phyloP scores from a whole-genome alignment of 1,140 invertebrate species.

The Metaphire vulgaris region DNA sequence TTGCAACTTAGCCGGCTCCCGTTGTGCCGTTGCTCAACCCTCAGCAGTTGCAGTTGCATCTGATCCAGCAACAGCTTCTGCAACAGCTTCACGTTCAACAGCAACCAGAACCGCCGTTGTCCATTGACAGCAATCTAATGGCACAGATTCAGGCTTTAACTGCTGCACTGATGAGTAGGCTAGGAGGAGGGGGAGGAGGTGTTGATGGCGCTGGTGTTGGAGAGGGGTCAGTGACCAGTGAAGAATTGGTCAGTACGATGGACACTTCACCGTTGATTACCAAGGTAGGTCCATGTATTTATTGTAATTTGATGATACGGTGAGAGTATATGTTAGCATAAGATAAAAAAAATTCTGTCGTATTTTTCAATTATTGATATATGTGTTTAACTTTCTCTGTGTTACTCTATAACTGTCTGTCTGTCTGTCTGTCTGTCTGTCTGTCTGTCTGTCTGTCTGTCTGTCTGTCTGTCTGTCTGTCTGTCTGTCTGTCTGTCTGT shows the following conservation, averaged over 20 bases:
- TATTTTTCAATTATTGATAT: no score
- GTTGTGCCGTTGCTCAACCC: conserved; percentile 44
- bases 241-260: neutral
- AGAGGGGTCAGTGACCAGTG: neutral
- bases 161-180: conserved; percentile 40
- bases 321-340: no score
- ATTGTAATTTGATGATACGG: no score
- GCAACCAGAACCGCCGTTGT: conserved; percentile 32
- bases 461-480: conserved; percentile 31
- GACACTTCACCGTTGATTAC: neutral
- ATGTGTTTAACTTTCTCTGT: no score
- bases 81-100: conserved; percentile 45
- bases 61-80: conserved; percentile 48
- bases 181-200: neutral
- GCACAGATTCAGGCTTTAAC: conserved; percentile 51
- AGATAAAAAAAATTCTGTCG: no score
- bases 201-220: no score
- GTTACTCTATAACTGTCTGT: conserved; percentile 29
- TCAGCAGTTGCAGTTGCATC: conserved; percentile 47
- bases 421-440: conserved; percentile 21
- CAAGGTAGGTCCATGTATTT: no score
- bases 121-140: conserved; percentile 48
- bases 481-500: conserved; percentile 33
- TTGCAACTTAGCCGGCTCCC: no score
- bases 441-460: conserved; percentile 29